Base-by-base conservation (phyloP, 1,140 invertebrate species). In the Macrostomum lignano region DNA sequence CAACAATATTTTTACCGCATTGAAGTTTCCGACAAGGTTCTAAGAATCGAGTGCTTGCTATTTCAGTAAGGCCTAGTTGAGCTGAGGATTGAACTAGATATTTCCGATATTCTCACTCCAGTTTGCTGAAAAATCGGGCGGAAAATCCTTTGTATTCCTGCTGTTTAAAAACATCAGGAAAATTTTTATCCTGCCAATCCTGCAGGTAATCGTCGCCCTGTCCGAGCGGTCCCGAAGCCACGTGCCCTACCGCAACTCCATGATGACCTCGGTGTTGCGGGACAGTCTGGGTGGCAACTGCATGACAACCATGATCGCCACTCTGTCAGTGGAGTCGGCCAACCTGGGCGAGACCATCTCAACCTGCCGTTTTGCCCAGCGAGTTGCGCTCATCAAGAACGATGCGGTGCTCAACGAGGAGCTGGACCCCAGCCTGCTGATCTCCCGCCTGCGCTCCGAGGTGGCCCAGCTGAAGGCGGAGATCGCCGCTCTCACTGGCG, bases 261-360 rank as follows among this genome's bases (percentile, higher is more conserved):
- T 67, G 47, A 60, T 70, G 52, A 71, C 67, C 5, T 63, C 65
- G 15, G 61, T 70, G 13, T 42, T 70, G 22, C 49, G 63, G 32
- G 69, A 70, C 47, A 69, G 67, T 31, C 42, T 70, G 1, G 66
- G 65, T 17, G 67, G 67, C 25, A 70, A 71, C 50, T 69, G 65
- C 40, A 51, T 68, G 45, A 70, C 67, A 4, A 62, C 61, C 3
- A 69, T 71, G 67, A 58, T 71, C 31, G 67, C 67, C 3, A 69
- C 65, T 9, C 55, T 68, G 33, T 64, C 64, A 17, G 38, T 67
- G 6, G 60, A 63, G 7, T 48, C 49, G 31, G 45, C 44, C 10
- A 66, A 67, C 47, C 40, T 67, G 17, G n/a, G n/a, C n/a, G 67
- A 70, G 54, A 64, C 67, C 1, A 57, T 70, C 43, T 68, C 66